phyloP scores from a whole-genome alignment of 2,888 invertebrate genomes.

The Caenorhabditis angaria region DNA sequence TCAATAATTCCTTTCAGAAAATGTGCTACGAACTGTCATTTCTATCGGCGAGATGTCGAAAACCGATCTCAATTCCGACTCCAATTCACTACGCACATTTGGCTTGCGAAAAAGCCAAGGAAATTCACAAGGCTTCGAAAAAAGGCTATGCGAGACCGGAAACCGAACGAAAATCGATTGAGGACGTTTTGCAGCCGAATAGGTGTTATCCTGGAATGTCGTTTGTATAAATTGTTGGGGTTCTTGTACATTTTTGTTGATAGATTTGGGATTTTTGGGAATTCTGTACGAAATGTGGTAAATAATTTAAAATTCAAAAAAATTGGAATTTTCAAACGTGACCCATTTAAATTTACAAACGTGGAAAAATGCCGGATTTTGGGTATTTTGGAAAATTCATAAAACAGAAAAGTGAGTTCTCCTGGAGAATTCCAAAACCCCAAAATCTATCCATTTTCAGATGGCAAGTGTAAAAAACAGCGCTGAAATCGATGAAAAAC shows the following conservation, averaged over 20 bases:
- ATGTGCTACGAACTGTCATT: slow-evolving; percentile 51
- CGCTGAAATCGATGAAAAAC: neutral
- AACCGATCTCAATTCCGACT: slow-evolving; percentile 97
- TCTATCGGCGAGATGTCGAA: slow-evolving; percentile 76
- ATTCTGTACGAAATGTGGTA: too few relatives aligned
- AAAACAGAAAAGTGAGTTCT: slow-evolving; percentile 1
- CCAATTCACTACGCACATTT: slow-evolving; percentile 98
- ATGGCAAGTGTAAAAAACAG: neutral
- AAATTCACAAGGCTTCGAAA: slow-evolving; percentile 26
- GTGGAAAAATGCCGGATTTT: too few relatives aligned
- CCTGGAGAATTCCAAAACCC: neutral
- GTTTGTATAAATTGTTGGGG: slow-evolving; percentile 20
- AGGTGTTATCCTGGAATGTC: slow-evolving; percentile 27
- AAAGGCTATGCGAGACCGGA: neutral
- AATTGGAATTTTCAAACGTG: too few relatives aligned
- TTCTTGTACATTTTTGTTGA: neutral
- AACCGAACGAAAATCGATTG: slow-evolving; percentile 3
- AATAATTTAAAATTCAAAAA: too few relatives aligned
- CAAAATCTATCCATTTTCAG: neutral
- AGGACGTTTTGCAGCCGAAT: slow-evolving; percentile 14
- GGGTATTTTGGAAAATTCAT: slow-evolving; percentile 2
- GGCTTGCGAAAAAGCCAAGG: slow-evolving; percentile 94
- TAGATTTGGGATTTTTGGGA: too few relatives aligned
- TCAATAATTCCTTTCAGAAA: slow-evolving; percentile 34
- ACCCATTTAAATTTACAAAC: too few relatives aligned